Conservation (phyloP, 1,140 invertebrate genomes). For the Pygmarrhopalites habei region DNA sequence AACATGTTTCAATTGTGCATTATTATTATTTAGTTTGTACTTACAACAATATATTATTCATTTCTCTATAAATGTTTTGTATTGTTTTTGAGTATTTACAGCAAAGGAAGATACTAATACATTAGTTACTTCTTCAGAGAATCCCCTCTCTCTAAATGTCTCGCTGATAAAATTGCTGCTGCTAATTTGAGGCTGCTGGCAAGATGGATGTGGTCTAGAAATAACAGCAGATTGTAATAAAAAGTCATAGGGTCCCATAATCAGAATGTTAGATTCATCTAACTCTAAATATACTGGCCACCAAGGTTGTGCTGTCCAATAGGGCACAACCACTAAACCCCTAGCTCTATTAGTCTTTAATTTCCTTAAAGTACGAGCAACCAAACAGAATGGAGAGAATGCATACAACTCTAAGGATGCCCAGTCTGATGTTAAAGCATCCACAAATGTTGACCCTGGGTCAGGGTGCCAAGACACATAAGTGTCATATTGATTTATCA, state of each 20-base stretch:
- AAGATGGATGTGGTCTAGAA: slow-evolving; percentile 8
- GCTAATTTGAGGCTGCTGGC: not conserved
- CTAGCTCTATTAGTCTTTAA: not conserved
- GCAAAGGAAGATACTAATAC: not conserved
- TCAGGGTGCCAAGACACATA: slow-evolving; percentile 1
- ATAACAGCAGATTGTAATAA: not conserved
- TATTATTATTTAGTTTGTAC: no score
- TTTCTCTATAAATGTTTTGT: not conserved
- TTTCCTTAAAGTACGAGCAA: slow-evolving; percentile 1
- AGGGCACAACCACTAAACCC: slow-evolving; percentile 6
- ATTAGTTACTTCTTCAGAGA: not conserved
- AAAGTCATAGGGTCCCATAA: not conserved
- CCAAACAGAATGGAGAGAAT: slow-evolving; percentile 18
- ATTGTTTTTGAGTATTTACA: not conserved
- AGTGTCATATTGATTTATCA: not conserved
- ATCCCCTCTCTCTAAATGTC: no score
- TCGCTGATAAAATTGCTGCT: not conserved
- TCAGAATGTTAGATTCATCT: no score
- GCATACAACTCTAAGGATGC: not conserved
- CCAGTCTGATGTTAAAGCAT: slow-evolving; percentile 4
- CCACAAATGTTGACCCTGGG: not conserved
- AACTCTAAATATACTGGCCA: not conserved
- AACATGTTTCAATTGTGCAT: not conserved
- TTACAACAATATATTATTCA: no score
- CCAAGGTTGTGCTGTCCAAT: slow-evolving; percentile 17